Base-by-base conservation (phyloP, 2,888 invertebrate genomes). In the Eupithecia centaureata region DNA sequence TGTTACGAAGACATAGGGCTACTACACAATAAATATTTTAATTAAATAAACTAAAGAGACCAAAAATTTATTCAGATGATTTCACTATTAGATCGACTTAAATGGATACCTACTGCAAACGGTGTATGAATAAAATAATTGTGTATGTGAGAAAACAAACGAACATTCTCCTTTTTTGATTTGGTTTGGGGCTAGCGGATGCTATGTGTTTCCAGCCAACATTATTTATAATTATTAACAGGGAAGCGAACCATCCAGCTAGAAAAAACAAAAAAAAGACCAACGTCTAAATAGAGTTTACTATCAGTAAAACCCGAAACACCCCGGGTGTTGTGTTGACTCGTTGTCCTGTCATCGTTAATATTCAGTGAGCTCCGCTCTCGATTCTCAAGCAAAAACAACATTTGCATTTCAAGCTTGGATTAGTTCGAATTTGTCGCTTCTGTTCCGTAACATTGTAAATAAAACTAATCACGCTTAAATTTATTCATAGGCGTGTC, bases 371-470 rank as follows among this genome's bases (percentile, higher is more conserved):
- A 28, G 30, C 28, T 42, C 42, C 18, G 42, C 54, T 54, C 54
- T 28, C n/a, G 30, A 54, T 28, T 54, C 54, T 54, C 54, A 54
- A 42, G 28, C 54, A 54, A 54, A 54, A 54, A 54, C 54, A 54
- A n/a, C 30, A 54, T 30, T 54, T 54, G 54, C 54, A 54, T 54
- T 54, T 54, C 54, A 54, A 54, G 28, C 54, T 54, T 27, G 27
- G 52, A 52, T 52, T 52, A 52, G 52, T 52, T 52, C 2, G 28
- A 52, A 52, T 52, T 52, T 52, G 27, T 27, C 52, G 52, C 52
- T 52, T 52, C 52, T 28, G 52, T 28, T 52, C 52, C 15, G 51
- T 52, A n/a, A 27, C 27, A 27, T 27, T 27, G 52, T 52, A 52
- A 52, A 52, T 27, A 52, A 51, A 52, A 27, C 15, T 13, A 27